Conservation (phyloP, 2,113 vertebrate species). For the Apodemus speciosus region DNA sequence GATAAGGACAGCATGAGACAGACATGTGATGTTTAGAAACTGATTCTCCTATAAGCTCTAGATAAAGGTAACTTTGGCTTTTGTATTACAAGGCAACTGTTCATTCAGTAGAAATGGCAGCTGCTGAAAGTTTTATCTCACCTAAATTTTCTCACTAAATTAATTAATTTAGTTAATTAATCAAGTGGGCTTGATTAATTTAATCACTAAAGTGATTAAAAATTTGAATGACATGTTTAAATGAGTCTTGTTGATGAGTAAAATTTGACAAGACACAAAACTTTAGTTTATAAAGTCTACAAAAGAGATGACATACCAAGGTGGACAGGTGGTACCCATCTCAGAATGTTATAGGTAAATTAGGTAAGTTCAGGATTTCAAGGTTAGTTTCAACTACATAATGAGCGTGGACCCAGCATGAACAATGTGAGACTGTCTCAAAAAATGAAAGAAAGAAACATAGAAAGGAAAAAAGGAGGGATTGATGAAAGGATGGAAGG, state of each 20-base stretch:
- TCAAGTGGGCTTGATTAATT: no score
- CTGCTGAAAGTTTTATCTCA: not conserved
- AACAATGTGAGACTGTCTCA: not conserved
- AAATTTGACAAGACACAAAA: constrained; percentile 13
- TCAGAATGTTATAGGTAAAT: not conserved
- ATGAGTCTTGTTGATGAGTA: not conserved
- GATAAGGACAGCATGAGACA: not conserved
- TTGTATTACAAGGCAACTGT: not conserved
- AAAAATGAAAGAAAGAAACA: not conserved
- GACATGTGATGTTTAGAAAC: not conserved
- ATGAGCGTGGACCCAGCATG: not conserved
- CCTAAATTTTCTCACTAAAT: no score
- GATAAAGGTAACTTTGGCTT: not conserved
- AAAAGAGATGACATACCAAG: not conserved
- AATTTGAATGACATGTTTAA: not conserved
- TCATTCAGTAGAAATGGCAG: not conserved
- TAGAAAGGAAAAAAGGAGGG: not conserved
- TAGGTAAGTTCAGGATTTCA: not conserved
- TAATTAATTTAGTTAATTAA: no score
- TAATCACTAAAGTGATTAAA: not conserved
- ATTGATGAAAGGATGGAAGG: not conserved
- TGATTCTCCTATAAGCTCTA: not conserved
- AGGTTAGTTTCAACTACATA: not conserved
- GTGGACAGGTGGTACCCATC: no score
- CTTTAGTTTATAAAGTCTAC: not conserved